A percentile compares a stretch with the other conserved stretches of the same genome.
phyloP scores from a whole-genome alignment of 2,797 vertebrate genomes.

The Lerista edwardsae region DNA sequence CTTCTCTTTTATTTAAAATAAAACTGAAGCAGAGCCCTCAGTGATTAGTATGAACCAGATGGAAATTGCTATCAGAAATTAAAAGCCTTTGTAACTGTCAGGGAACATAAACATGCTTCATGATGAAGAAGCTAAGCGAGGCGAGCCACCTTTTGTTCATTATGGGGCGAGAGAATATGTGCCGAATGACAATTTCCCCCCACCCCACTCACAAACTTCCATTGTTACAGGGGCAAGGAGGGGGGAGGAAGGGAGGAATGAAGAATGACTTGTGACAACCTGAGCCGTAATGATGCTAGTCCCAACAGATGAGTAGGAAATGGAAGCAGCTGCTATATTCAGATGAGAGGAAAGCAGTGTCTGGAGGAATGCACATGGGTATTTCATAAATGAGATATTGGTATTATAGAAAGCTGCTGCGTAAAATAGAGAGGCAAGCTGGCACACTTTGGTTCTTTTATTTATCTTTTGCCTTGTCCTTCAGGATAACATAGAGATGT shows the following conservation, averaged over 20 bases:
- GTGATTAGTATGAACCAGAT: slow-evolving; percentile 51
- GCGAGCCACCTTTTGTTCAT: slow-evolving; percentile 57
- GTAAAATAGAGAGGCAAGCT: slow-evolving; percentile 36
- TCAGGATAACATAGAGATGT: neutral
- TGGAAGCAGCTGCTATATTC: slow-evolving; percentile 43
- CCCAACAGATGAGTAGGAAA: slow-evolving; percentile 36
- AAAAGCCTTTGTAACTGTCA: slow-evolving; percentile 58
- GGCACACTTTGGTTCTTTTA: slow-evolving; percentile 9
- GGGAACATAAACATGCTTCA: slow-evolving; percentile 48
- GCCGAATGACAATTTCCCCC: slow-evolving; percentile 35
- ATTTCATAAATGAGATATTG: slow-evolving; percentile 43
- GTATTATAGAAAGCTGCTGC: slow-evolving; percentile 32
- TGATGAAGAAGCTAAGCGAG: slow-evolving; percentile 45
- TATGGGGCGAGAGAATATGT: slow-evolving; percentile 41
- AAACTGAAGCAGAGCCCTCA: slow-evolving; percentile 47
- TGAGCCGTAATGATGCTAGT: slow-evolving; percentile 48
- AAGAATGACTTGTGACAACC: slow-evolving; percentile 39
- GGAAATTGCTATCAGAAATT: slow-evolving; percentile 58
- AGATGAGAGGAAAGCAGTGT: slow-evolving; percentile 40
- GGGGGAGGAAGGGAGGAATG: slow-evolving; percentile 26
- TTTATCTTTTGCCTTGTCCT: neutral
- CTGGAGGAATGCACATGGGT: slow-evolving; percentile 23
- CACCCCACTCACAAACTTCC: slow-evolving; percentile 11
- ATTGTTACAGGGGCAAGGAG: slow-evolving; percentile 22
- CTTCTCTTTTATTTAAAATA: slow-evolving; percentile 42